Percentiles rank a stretch among this genome's conserved stretches.
These are phyloP conservation scores for Oryzias celebensis DNA, from an alignment of 2,113 vertebrate species.

Conservation along the genomic window DNA sequence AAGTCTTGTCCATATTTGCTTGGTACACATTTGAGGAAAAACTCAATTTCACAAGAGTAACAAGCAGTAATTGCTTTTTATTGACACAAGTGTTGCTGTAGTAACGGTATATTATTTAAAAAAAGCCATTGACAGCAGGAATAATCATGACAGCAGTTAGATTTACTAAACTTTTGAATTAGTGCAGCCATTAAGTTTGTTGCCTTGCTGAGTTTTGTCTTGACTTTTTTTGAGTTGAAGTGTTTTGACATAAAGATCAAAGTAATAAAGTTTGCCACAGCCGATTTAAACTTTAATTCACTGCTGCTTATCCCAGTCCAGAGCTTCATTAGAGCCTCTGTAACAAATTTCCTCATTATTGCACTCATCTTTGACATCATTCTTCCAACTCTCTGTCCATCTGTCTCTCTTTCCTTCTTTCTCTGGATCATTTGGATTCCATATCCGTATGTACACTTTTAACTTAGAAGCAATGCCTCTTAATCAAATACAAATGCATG, in stretches of 20 bases:
- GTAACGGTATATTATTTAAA: background rate
- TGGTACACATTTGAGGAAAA: background rate
- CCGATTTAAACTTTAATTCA: background rate
- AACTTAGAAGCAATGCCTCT: constrained; percentile 59
- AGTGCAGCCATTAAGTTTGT: constrained; percentile 1
- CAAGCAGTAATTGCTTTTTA: constrained; percentile 1
- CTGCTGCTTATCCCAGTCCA: constrained; percentile 2
- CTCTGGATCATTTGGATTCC: constrained; percentile 39
- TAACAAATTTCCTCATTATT: constrained; percentile 19
- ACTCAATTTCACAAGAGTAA: background rate
- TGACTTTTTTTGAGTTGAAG: background rate
- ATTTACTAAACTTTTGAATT: constrained; percentile 7
- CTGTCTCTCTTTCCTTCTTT: constrained; percentile 42
- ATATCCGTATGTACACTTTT: constrained; percentile 51
- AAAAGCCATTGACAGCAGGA: background rate
- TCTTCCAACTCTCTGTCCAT: constrained; percentile 34
- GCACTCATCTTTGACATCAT: constrained; percentile 25
- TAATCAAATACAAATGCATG: constrained; percentile 70
- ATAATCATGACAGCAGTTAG: background rate
- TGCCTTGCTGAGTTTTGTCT: too few relatives aligned
- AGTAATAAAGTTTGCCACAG: background rate
- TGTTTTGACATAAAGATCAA: constrained; percentile 6
- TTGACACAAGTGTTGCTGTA: background rate
- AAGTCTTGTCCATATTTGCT: background rate
- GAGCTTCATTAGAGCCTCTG: constrained; percentile 1